phyloP scores from a whole-genome alignment of 2,888 invertebrate species.

The Gymnoscelis rufifasciata region DNA sequence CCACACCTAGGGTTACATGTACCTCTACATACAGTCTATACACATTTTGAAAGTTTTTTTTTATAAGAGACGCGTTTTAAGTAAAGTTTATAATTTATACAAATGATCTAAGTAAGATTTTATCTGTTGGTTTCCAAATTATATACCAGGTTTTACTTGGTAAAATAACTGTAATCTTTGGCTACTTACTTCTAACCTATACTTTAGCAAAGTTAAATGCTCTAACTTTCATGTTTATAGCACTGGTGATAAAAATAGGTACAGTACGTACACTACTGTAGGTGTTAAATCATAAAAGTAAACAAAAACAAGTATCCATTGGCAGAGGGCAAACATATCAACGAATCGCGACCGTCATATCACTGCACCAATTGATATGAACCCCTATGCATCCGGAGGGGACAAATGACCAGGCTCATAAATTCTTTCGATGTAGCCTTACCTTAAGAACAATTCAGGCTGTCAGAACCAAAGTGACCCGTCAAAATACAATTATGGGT shows the following conservation, averaged over 20 bases:
- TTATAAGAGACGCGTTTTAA: too few species aligned
- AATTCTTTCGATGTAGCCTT: constrained; percentile 73
- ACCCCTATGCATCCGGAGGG: constrained; percentile 60
- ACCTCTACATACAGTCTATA: too few species aligned
- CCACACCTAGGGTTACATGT: too few species aligned
- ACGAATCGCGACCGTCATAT: constrained; percentile 6
- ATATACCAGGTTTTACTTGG: too few species aligned
- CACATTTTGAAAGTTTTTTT: too few species aligned
- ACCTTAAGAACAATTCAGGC: too few species aligned
- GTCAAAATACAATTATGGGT: too few species aligned
- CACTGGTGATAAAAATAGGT: constrained; percentile 42
- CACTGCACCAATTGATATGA: constrained; percentile 17
- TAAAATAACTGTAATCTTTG: constrained; percentile 12
- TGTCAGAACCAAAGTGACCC: too few species aligned
- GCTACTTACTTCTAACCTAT: constrained; percentile 55
- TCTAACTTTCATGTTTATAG: constrained; percentile 33
- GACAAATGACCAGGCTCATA: constrained; percentile 53
- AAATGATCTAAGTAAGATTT: too few species aligned
- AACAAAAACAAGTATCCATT: constrained; percentile 61
- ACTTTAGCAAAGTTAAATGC: constrained; percentile 32
- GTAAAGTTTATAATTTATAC: too few species aligned
- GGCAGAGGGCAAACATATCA: neutral
- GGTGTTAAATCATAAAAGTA: constrained; percentile 43
- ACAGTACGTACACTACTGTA: constrained; percentile 36
- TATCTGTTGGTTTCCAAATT: too few species aligned